These are phyloP conservation scores for Bombus sibiricus DNA, from an alignment of 1,140 invertebrate genomes.

Conservation along the genomic window DNA sequence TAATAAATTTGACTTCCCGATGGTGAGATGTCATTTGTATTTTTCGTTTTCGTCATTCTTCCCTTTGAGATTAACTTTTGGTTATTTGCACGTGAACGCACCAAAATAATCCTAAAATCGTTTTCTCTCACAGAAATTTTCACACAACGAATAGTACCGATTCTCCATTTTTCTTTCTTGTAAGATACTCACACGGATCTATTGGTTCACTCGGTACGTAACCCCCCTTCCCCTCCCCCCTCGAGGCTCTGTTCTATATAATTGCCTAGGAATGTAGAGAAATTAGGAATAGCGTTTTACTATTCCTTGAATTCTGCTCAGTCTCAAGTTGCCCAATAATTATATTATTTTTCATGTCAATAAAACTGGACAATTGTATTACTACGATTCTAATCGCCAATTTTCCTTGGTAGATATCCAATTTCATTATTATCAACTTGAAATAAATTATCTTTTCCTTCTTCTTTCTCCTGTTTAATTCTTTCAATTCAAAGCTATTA, in stretches of 20 bases:
- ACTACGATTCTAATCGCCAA: neutral
- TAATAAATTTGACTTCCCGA: conserved; percentile 27
- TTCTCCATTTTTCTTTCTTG: neutral
- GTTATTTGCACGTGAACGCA: neutral
- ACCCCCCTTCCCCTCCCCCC: accelerated
- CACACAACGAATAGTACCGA: neutral
- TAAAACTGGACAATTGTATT: neutral
- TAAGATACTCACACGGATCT: neutral
- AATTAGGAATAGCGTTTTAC: neutral
- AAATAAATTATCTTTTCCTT: neutral
- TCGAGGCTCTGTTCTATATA: neutral
- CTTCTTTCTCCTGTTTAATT: neutral
- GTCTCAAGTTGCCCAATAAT: neutral
- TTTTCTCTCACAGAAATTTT: neutral
- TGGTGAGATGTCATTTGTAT: neutral
- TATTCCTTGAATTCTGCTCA: conserved; percentile 12
- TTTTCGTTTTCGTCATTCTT: neutral
- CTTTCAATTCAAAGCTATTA: neutral
- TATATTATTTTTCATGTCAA: neutral
- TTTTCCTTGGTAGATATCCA: neutral
- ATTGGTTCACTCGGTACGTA: neutral
- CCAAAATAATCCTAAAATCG: neutral
- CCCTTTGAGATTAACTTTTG: too few relatives aligned
- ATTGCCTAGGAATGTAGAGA: neutral
- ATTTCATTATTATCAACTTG: neutral